phyloP scores from a whole-genome alignment of 2,797 vertebrate species.

The Onychomys torridus region DNA sequence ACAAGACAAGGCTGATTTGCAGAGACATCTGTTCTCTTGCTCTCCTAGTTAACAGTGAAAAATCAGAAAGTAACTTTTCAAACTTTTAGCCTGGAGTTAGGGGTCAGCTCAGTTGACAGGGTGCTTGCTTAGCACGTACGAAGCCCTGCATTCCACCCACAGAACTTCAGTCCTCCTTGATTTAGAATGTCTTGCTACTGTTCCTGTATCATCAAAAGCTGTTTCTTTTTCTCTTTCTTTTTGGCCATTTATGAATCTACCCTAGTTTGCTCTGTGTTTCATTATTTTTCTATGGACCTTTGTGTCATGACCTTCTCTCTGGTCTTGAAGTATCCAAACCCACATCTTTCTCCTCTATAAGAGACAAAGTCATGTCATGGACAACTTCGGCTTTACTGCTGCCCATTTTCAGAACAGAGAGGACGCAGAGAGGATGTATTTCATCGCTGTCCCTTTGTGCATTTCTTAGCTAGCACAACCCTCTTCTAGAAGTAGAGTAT shows the following conservation, averaged over 20 bases:
- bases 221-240: slow-evolving; percentile 15
- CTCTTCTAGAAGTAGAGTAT: slow-evolving; percentile 71
- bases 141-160: neutral
- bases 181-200: slow-evolving; percentile 23
- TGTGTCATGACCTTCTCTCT: neutral
- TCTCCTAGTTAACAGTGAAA: neutral
- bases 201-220: neutral
- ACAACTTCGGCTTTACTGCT: neutral
- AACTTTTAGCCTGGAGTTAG: neutral
- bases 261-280: neutral
- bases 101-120: neutral
- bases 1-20: neutral
- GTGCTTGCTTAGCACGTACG: neutral
- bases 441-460: neutral
- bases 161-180: neutral
- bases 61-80: slow-evolving; percentile 19
- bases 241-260: slow-evolving; percentile 23
- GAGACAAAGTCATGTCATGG: neutral
- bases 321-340: neutral
- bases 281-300: neutral
- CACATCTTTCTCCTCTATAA: neutral
- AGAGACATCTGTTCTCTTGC: neutral
- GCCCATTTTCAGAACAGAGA: slow-evolving; percentile 9
- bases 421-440: neutral
- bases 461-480: neutral